Evolutionary conservation across 2,797 vertebrate species (phyloP).

Genomic region (Argentina silus): DNA sequence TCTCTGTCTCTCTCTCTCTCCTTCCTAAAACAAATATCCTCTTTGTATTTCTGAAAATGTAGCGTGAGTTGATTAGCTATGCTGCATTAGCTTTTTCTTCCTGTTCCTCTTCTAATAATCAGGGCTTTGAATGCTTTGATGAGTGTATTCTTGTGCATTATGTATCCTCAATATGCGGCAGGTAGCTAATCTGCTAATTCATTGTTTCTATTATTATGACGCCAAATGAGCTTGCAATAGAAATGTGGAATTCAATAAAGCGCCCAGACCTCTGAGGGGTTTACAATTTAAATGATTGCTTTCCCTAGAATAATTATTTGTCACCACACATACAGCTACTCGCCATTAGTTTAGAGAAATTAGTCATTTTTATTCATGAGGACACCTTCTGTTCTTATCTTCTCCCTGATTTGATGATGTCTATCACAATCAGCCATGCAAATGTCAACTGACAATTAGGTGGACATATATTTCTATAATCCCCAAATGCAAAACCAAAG

Average conservation of each 20-base stretch:
- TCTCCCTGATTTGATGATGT: background rate
- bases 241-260: conserved; percentile 71
- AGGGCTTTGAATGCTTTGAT: conserved; percentile 59
- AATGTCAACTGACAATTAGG: conserved; percentile 1
- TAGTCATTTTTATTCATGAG: conserved; percentile 43
- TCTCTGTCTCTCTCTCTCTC: conserved; percentile 19
- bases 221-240: conserved; percentile 63
- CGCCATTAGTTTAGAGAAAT: conserved; percentile 40
- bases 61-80: background rate
- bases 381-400: conserved; percentile 29
- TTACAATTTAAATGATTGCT: conserved; percentile 71
- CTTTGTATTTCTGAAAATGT: conserved; percentile 31
- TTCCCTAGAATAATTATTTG: conserved; percentile 59
- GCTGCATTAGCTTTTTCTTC: conserved; percentile 3
- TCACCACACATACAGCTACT: conserved; percentile 46
- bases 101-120: conserved; percentile 65
- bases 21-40: conserved; percentile 40
- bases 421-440: background rate
- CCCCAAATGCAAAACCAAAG: too few relatives aligned
- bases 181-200: conserved; percentile 77
- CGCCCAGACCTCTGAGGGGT: conserved; percentile 53
- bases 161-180: conserved; percentile 48
- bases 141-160: conserved; percentile 59
- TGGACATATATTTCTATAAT: background rate
- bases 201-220: conserved; percentile 72